Percentiles rank a stretch among this genome's conserved stretches.
phyloP scores from a whole-genome alignment of 2,797 vertebrate species.

The Calcarius lapponicus region DNA sequence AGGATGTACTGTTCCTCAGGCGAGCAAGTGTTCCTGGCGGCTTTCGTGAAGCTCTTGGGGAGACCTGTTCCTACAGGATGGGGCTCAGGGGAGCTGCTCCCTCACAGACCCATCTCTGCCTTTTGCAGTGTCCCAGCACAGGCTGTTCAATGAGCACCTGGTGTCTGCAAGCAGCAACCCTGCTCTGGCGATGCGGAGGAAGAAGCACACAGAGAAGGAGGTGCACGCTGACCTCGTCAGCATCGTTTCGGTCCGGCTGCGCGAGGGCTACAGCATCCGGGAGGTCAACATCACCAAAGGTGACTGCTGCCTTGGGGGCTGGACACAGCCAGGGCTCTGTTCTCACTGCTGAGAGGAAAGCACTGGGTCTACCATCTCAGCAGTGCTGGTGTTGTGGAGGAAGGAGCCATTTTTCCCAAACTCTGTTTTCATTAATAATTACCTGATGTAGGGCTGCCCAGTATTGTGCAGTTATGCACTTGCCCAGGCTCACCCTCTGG shows the following conservation, averaged over 20 bases:
- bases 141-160: constrained; percentile 97
- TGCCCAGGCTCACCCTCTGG: background rate
- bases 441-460: background rate
- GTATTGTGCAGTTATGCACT: background rate
- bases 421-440: background rate
- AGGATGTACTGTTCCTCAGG: background rate
- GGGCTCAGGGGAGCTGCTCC: background rate
- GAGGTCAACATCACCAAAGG: constrained; percentile 95
- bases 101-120: background rate
- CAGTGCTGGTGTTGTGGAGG: background rate
- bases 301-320: constrained; percentile 38
- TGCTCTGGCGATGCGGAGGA: constrained; percentile 90
- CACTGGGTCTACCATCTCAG: background rate
- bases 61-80: background rate
- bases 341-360: background rate
- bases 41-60: background rate
- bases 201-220: constrained; percentile 98
- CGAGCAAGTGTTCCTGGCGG: background rate
- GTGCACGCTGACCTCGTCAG: constrained; percentile 93
- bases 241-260: constrained; percentile 91
- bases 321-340: background rate
- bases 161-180: constrained; percentile 96
- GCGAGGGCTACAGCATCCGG: constrained; percentile 95
- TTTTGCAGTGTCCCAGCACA: constrained; percentile 89
- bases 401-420: background rate